A percentile compares a stretch with the other conserved stretches of the same genome.
These are phyloP conservation scores for Dermatemys mawii DNA, from an alignment of 2,113 vertebrate species.

Conservation along the genomic window DNA sequence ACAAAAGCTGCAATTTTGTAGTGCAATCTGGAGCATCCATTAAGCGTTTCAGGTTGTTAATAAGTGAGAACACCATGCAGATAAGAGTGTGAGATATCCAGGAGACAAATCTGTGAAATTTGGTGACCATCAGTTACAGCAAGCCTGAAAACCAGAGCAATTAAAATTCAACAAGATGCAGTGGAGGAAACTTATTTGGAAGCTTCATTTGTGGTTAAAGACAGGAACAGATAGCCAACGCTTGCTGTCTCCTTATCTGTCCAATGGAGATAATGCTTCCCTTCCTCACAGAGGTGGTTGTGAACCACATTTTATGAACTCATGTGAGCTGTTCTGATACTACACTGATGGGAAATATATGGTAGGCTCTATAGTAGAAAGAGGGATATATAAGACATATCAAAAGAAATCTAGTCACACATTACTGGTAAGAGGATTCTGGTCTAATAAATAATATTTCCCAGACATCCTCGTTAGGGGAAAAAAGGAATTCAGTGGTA, in stretches of 20 bases:
- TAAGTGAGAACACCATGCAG: neutral
- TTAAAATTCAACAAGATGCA: neutral
- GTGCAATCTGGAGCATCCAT: neutral
- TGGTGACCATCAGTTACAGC: neutral
- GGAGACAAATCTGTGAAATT: neutral
- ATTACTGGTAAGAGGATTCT: neutral
- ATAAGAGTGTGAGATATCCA: neutral
- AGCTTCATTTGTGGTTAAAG: neutral
- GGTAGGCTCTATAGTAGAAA: neutral
- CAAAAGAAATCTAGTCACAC: neutral
- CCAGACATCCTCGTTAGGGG: neutral
- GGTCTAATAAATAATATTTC: neutral
- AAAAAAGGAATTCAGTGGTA: neutral
- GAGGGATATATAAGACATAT: neutral
- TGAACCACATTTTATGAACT: neutral
- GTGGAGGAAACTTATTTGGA: neutral
- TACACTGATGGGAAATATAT: neutral
- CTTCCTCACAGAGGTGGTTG: neutral
- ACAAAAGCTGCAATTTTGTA: neutral
- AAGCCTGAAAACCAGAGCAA: neutral
- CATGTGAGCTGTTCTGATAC: neutral
- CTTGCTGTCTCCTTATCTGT: neutral
- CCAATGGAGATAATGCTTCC: neutral
- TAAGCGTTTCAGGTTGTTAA: neutral
- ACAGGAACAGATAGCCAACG: neutral